Base-by-base conservation (phyloP, 1,140 invertebrate genomes). In the Sinonovacula constricta region DNA sequence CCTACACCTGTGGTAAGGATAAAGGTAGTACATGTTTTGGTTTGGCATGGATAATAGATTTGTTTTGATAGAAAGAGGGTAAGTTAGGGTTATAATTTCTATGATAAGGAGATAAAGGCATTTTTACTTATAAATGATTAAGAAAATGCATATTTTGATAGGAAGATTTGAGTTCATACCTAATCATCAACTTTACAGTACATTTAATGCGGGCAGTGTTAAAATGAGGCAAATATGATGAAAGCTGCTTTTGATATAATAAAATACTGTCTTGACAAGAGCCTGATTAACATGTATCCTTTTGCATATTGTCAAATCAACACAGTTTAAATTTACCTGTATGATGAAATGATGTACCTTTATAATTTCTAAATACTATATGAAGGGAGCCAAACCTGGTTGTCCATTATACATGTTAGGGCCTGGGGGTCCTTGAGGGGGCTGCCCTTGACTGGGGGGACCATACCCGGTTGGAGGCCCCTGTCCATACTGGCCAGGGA, bases 401-500 rank as follows among this genome's bases (percentile, higher is more conserved):
- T 71, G 81, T 39, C 74, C 79, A 74, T 80, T 80, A 31, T 75
- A 74, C 74, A 78, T 83, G 70, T 79, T 75, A 26, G 67, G 51
- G 30, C 66, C 39, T 24, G 67, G 56, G 59, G 56, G 69, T 26
- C 74, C 49, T 68, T 54, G 60, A 26, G 56, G 63, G 63, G 59
- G 59, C 33, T 78, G 70, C 7, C 56, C 70, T 68, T 62, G 30
- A 15, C 36, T 24, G 56, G 78, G 60, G 30, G 7, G 33, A 24
- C 69, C 68, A 75, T 80, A 74, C 24, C 57, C 57, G 10, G 28
- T 34, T 51, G 70, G 70, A 18, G 71, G 59, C 14, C 70, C 68
- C 45, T 81, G 83, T 51, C 69, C 75, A 81, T 80, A 85, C 34
- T 75, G 70, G 59, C 84, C 82, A 30, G 59, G 74, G 34, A 28